Percentiles rank a stretch among this genome's conserved stretches.
These are phyloP conservation scores for Lycocerus yunnanus DNA, from an alignment of 2,888 invertebrate genomes.

Conservation along the genomic window DNA sequence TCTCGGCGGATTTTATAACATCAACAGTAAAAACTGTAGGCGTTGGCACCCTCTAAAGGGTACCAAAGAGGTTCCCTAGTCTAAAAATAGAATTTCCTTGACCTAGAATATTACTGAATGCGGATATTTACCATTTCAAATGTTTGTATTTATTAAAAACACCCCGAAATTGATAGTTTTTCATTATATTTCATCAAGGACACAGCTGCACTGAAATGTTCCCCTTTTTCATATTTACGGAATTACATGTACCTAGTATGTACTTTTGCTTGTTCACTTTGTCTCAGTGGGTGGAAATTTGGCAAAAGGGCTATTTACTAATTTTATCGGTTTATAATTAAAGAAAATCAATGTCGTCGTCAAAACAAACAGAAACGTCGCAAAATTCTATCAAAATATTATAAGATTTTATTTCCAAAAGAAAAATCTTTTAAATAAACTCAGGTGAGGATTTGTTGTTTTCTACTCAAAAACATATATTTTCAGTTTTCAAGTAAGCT, in stretches of 20 bases:
- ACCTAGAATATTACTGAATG: constrained; percentile 31
- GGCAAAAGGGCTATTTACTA: no score
- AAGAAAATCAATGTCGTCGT: neutral
- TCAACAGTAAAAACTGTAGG: constrained; percentile 39
- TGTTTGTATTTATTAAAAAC: neutral
- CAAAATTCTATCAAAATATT: neutral
- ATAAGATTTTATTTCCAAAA: neutral
- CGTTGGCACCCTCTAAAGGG: constrained; percentile 26
- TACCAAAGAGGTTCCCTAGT: constrained; percentile 30
- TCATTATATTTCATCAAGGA: neutral
- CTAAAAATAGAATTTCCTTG: constrained; percentile 39
- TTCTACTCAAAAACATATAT: neutral
- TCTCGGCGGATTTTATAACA: constrained; percentile 42
- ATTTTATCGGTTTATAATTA: no score
- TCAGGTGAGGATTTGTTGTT: neutral
- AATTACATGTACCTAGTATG: no score
- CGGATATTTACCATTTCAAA: neutral
- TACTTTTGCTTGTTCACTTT: no score
- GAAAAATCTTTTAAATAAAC: neutral
- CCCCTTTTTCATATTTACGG: neutral
- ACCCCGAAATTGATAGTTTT: neutral
- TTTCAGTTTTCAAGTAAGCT: neutral
- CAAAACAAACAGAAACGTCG: neutral
- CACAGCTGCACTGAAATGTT: neutral
- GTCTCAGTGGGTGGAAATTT: no score